Percentiles rank a stretch among this genome's conserved stretches.
These are phyloP conservation scores for Crioceris asparagi DNA, from an alignment of 2,888 invertebrate species.

Conservation along the genomic window DNA sequence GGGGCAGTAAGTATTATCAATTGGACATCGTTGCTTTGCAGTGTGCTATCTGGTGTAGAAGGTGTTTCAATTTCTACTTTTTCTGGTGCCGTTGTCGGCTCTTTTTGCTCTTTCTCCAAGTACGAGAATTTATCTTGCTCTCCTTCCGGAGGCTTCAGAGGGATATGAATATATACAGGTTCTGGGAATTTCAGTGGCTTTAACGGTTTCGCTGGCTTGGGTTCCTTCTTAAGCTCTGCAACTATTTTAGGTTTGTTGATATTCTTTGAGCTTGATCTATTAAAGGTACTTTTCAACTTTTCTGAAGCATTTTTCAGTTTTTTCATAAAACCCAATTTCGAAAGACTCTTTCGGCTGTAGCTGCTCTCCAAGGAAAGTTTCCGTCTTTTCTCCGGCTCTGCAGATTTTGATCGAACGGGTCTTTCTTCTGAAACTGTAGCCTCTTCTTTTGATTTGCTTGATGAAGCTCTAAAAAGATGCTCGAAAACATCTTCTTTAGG, in stretches of 20 bases:
- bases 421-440: constrained; percentile 3
- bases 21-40: constrained; percentile 26
- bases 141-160: constrained; percentile 34
- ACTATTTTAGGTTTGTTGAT: constrained; percentile 12
- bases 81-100: constrained; percentile 2
- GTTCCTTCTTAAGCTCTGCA: constrained; percentile 14
- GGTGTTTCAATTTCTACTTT: constrained; percentile 17
- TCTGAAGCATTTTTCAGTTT: constrained; percentile 31
- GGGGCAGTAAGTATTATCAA: constrained; percentile 36
- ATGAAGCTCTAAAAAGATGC: constrained; percentile 17
- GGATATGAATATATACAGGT: constrained; percentile 36
- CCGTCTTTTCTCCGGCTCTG: constrained; percentile 29
- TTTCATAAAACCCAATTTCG: constrained; percentile 27
- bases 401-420: constrained; percentile 26
- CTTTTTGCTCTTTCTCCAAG: constrained; percentile 12
- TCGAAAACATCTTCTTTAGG: constrained; percentile 18
- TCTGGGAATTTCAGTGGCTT: constrained; percentile 15
- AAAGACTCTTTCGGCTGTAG: constrained; percentile 29
- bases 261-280: constrained; percentile 19
- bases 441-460: constrained; percentile 7
- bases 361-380: constrained; percentile 30
- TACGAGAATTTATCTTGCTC: constrained; percentile 34
- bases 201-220: constrained; percentile 9
- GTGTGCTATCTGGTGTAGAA: constrained; percentile 15
- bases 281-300: constrained; percentile 29